A percentile compares a stretch with the other conserved stretches of the same genome.
Evolutionary conservation across 2,888 invertebrate genomes (phyloP).

Genomic region (Tridacna crocea): DNA sequence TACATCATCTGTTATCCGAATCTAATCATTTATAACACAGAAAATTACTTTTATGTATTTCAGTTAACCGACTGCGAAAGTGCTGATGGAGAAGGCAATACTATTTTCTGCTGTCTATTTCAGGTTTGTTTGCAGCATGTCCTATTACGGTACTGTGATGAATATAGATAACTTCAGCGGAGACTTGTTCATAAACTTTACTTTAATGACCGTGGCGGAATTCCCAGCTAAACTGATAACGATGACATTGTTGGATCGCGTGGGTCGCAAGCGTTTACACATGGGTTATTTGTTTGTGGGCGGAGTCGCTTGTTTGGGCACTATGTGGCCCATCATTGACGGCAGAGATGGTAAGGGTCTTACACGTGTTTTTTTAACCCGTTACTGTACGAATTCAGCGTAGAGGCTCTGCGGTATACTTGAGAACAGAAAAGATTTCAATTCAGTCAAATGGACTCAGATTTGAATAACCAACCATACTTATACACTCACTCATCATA

Average conservation of each 20-base stretch:
- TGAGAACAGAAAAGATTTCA: too few relatives aligned
- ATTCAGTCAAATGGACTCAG: too few relatives aligned
- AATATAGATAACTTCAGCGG: slow-evolving; percentile 69
- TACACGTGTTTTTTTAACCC: too few relatives aligned
- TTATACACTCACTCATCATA: too few relatives aligned
- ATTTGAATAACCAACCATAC: too few relatives aligned
- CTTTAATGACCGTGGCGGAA: slow-evolving; percentile 63
- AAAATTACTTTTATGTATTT: too few relatives aligned
- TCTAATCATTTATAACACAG: too few relatives aligned
- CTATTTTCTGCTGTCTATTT: neutral
- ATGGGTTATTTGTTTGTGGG: slow-evolving; percentile 61
- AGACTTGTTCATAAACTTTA: slow-evolving; percentile 68
- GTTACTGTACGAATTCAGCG: too few relatives aligned
- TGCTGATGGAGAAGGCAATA: too few relatives aligned
- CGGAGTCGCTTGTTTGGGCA: slow-evolving; percentile 85
- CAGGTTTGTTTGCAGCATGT: slow-evolving; percentile 68
- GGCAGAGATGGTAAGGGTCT: slow-evolving; percentile 38
- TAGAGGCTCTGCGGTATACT: too few relatives aligned
- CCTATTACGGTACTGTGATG: slow-evolving; percentile 69
- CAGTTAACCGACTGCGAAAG: too few relatives aligned
- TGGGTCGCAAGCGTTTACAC: slow-evolving; percentile 63
- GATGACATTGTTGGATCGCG: slow-evolving; percentile 60
- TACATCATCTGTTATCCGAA: too few relatives aligned
- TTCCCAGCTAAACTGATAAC: slow-evolving; percentile 63
- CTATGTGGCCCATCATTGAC: slow-evolving; percentile 85